These are phyloP conservation scores for Amorpha juglandis DNA, from an alignment of 2,888 invertebrate species.

Conservation along the genomic window DNA sequence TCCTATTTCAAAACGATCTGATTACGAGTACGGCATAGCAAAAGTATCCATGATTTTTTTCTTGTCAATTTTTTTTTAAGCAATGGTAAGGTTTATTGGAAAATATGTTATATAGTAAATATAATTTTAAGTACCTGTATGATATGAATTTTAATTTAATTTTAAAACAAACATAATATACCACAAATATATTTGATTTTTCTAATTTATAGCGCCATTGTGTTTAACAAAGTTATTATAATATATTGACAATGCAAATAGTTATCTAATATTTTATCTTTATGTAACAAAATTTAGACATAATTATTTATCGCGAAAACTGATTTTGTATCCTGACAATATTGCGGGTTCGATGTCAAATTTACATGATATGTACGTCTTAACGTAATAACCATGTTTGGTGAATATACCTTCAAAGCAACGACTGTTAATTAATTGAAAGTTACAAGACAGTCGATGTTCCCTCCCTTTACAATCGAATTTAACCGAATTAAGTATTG, in stretches of 20 bases:
- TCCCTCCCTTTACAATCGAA: not conserved
- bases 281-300: not conserved
- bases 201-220: no score
- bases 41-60: slow-evolving; percentile 38
- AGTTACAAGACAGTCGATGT: not conserved
- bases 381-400: not conserved
- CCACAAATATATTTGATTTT: no score
- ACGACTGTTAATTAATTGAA: slow-evolving; percentile 2
- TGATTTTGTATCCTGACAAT: not conserved
- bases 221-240: no score
- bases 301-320: not conserved
- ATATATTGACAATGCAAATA: no score
- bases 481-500: slow-evolving; percentile 12
- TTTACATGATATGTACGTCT: not conserved
- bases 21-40: slow-evolving; percentile 46
- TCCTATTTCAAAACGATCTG: slow-evolving; percentile 70
- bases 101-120: no score
- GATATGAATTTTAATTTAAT: no score
- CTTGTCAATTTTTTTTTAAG: no score
- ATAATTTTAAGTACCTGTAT: no score
- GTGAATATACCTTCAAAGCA: not conserved
- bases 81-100: no score
- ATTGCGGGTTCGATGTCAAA: not conserved
- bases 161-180: no score
- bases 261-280: no score